A percentile compares a stretch with the other conserved stretches of the same genome.
These are phyloP conservation scores for Maccullochella peelii DNA, from an alignment of 2,113 vertebrate genomes.

Conservation along the genomic window DNA sequence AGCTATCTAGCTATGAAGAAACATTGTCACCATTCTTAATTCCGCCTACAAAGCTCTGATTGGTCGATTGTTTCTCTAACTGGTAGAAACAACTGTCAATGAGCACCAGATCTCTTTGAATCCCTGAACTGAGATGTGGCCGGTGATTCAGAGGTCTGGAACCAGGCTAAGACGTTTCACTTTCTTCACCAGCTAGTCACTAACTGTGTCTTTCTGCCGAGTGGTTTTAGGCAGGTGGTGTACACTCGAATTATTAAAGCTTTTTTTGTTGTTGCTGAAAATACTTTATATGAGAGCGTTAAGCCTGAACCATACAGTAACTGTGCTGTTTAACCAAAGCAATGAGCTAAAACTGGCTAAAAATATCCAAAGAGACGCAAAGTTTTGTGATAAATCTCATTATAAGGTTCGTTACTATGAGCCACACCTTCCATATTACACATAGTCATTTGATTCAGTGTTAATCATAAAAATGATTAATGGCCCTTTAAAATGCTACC, in stretches of 20 bases:
- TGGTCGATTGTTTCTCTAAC: neutral
- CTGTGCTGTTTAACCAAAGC: neutral
- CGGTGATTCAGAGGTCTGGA: neutral
- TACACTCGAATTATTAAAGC: neutral
- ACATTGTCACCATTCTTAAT: too few species aligned
- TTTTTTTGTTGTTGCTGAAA: neutral
- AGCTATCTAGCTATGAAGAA: too few species aligned
- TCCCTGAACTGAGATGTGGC: neutral
- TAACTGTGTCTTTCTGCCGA: neutral
- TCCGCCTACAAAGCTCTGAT: neutral
- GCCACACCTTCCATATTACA: neutral
- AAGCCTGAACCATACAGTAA: neutral
- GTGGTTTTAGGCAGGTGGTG: neutral
- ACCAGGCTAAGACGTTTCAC: neutral
- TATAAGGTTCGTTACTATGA: neutral
- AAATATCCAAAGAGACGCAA: neutral
- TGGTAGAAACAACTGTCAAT: neutral
- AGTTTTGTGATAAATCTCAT: neutral
- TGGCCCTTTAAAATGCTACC: slow-evolving; percentile 2
- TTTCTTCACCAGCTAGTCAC: neutral
- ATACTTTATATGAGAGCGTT: neutral
- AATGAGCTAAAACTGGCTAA: neutral
- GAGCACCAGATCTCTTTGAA: neutral
- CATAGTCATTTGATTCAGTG: neutral
- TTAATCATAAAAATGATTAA: neutral